These are phyloP conservation scores for Andrena trimmerana DNA, from an alignment of 2,888 invertebrate species.

Conservation along the genomic window DNA sequence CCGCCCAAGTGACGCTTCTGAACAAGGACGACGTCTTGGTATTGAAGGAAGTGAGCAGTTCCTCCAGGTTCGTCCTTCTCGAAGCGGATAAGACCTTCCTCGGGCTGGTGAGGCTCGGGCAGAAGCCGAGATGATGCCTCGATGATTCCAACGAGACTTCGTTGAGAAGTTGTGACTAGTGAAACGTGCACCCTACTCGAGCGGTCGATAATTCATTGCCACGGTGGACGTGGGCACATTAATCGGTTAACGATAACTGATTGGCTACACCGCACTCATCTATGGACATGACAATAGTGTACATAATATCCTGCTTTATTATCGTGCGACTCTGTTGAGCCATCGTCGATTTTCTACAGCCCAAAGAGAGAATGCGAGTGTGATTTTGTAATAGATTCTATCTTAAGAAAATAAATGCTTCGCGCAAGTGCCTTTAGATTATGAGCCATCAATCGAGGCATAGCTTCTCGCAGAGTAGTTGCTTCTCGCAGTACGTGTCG, in stretches of 20 bases:
- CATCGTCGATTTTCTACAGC: conserved; percentile 14
- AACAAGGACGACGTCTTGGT: conserved; percentile 88
- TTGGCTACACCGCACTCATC: background rate
- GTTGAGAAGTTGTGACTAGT: too few species aligned
- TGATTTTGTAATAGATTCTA: conserved; percentile 9
- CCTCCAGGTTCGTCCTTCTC: conserved; percentile 89
- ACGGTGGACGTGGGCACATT: background rate
- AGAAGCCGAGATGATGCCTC: conserved; percentile 72
- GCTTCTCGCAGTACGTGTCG: conserved; percentile 79
- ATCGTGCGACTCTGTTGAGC: conserved; percentile 20
- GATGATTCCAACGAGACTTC: background rate
- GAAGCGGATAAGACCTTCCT: conserved; percentile 93
- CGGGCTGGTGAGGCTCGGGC: conserved; percentile 91
- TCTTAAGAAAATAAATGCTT: conserved; percentile 30
- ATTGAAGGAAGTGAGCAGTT: conserved; percentile 89
- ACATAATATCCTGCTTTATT: conserved; percentile 52
- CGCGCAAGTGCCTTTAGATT: background rate
- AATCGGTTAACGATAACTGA: conserved; percentile 5
- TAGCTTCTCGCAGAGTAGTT: background rate
- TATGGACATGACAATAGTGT: conserved; percentile 23
- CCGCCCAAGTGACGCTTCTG: conserved; percentile 77
- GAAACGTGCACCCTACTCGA: background rate
- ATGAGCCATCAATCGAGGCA: conserved; percentile 23
- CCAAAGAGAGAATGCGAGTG: conserved; percentile 46
- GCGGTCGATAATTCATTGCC: background rate